phyloP scores from a whole-genome alignment of 1,140 invertebrate genomes.

The Carposina sasakii region DNA sequence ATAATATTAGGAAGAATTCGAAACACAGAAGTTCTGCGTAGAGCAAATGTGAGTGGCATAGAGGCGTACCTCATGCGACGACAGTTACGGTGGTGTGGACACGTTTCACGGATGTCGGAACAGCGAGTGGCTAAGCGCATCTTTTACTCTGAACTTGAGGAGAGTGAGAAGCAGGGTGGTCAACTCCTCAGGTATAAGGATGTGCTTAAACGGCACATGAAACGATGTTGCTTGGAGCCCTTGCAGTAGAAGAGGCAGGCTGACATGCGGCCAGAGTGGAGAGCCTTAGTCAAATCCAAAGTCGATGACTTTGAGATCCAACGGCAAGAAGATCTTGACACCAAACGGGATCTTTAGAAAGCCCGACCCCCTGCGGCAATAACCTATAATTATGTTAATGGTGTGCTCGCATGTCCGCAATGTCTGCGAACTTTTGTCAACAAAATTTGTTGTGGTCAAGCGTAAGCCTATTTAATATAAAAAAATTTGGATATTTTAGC shows the following conservation, averaged over 20 bases:
- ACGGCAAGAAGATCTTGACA: not conserved
- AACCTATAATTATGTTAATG: not conserved
- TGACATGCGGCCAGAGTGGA: no score
- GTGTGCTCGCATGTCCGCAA: not conserved
- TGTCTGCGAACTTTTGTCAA: not conserved
- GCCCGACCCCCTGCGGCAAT: not conserved
- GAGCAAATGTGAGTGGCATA: not conserved
- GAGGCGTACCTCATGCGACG: not conserved
- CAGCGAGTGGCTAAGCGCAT: no score
- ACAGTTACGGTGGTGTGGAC: not conserved
- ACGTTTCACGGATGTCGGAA: no score
- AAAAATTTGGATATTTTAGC: no score
- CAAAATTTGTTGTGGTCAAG: not conserved
- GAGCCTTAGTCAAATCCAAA: not conserved
- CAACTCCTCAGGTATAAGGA: no score
- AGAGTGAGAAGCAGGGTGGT: no score
- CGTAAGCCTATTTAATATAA: no score
- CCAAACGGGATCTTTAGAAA: not conserved
- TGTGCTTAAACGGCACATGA: no score
- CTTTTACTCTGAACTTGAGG: no score
- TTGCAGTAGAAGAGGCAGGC: no score
- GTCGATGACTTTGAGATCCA: not conserved
- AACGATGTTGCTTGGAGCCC: no score
- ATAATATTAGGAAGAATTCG: no score
- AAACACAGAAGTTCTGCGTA: constrained; percentile 2